phyloP scores from a whole-genome alignment of 1,140 invertebrate species.

The Eueides isabella region DNA sequence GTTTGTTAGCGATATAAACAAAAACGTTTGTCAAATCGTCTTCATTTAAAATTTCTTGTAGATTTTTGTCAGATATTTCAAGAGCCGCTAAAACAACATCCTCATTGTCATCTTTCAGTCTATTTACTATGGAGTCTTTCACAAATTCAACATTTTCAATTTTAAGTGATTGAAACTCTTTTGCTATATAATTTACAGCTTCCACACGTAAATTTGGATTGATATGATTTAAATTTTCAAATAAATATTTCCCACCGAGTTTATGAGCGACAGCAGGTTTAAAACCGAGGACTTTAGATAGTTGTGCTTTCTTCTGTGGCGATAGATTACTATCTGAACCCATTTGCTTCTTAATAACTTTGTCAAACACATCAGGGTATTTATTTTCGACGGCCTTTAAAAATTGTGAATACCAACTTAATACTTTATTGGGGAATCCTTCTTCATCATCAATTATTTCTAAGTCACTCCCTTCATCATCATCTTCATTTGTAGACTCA shows the following conservation, averaged over 20 bases:
- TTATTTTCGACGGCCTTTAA: constrained; percentile 83
- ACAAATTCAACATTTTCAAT: constrained; percentile 81
- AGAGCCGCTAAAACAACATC: constrained; percentile 82
- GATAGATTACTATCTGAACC: constrained; percentile 61
- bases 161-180: constrained; percentile 78
- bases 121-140: constrained; percentile 82
- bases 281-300: constrained; percentile 78
- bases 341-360: constrained; percentile 80
- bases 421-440: constrained; percentile 49
- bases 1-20: constrained; percentile 56
- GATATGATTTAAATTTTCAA: constrained; percentile 87
- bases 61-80: constrained; percentile 62
- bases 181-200: constrained; percentile 84
- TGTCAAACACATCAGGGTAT: constrained; percentile 87
- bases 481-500: constrained; percentile 38
- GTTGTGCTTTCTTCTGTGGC: constrained; percentile 44
- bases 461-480: constrained; percentile 70
- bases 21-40: constrained; percentile 59
- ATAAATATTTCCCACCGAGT: constrained; percentile 82
- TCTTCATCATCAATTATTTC: constrained; percentile 75
- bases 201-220: constrained; percentile 84
- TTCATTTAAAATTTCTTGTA: constrained; percentile 71
- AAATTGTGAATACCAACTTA: constrained; percentile 80
- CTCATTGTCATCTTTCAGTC: constrained; percentile 83
- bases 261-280: constrained; percentile 81